These are phyloP conservation scores for Cettia cetti DNA, from an alignment of 2,113 vertebrate genomes.

Conservation along the genomic window DNA sequence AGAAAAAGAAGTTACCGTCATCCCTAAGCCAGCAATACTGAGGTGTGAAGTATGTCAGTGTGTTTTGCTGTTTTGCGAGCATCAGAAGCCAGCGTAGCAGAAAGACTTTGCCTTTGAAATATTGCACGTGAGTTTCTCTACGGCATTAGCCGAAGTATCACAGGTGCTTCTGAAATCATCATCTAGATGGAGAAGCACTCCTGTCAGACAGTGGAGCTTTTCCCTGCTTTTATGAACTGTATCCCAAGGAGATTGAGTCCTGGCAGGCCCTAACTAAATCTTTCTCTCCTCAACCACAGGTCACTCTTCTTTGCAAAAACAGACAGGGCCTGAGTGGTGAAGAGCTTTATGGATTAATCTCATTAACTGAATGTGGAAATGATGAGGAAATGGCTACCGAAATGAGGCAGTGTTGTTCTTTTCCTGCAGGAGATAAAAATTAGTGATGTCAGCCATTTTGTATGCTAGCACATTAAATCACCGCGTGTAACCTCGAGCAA, in stretches of 20 bases:
- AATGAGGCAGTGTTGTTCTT: neutral
- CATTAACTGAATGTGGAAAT: neutral
- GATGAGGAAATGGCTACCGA: neutral
- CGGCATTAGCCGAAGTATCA: too few species aligned
- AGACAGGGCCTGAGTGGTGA: neutral
- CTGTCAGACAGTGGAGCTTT: fast-evolving
- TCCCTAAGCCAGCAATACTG: fast-evolving
- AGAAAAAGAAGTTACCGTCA: fast-evolving
- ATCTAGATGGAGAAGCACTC: fast-evolving
- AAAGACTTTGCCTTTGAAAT: neutral
- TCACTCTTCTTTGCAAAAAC: fast-evolving
- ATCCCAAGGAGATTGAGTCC: fast-evolving
- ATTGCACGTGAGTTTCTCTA: fast-evolving
- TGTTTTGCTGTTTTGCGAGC: too few species aligned
- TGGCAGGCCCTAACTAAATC: fast-evolving
- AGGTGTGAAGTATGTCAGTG: neutral
- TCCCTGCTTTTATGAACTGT: neutral
- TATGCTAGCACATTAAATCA: neutral
- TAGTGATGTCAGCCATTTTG: slow-evolving; percentile 5
- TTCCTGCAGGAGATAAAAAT: neutral
- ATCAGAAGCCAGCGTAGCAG: neutral
- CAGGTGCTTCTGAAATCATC: too few species aligned
- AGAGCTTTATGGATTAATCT: neutral
- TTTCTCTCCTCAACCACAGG: fast-evolving
- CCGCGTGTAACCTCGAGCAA: fast-evolving